Base-by-base conservation (phyloP, 1,140 invertebrate species). In the Drepana arcuata region DNA sequence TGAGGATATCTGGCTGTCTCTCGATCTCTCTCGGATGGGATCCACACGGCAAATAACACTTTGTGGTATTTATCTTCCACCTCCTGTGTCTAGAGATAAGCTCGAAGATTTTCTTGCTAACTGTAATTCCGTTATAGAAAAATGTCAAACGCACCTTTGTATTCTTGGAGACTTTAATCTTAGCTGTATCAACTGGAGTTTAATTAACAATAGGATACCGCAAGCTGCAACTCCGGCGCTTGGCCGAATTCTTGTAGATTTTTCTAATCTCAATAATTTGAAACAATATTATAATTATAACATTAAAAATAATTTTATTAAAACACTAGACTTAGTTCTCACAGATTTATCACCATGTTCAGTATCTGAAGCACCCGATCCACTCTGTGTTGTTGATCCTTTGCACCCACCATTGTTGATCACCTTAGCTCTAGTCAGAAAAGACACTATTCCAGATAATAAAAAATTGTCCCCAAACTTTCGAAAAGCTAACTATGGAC, bases 1-100 rank as follows among this genome's bases (percentile, higher is more conserved):
- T 9, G 35, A 44, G 14, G 37, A 47, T 27, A 1, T 41, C 3
- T 47, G 43, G 40, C 2, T 42, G n/a, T n/a, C n/a, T n/a, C n/a
- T n/a, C n/a, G n/a, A n/a, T n/a, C n/a, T n/a, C n/a, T n/a, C n/a
- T n/a, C n/a, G n/a, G n/a, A n/a, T n/a, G n/a, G n/a, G n/a, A n/a
- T n/a, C n/a, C n/a, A n/a, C n/a, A n/a, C n/a, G n/a, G 7, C 23
- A 34, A 34, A 14, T 34, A 2, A 25, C 1, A 14, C 4, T 34
- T 7, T 26, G 34, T 15, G 18, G 10, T 15, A 24, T 27, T 10
- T 35, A 26, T 25, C 14, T 35, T 21, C 34, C 34, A 3, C 14
- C 26, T 7, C 27, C 26, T 26, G 2, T 35, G 12, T 24, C 34
- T 11, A 10, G 7, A n/a, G n/a, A 11, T 27, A 13, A 26, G 0